phyloP scores from a whole-genome alignment of 2,113 vertebrate genomes.

The Limanda limanda region DNA sequence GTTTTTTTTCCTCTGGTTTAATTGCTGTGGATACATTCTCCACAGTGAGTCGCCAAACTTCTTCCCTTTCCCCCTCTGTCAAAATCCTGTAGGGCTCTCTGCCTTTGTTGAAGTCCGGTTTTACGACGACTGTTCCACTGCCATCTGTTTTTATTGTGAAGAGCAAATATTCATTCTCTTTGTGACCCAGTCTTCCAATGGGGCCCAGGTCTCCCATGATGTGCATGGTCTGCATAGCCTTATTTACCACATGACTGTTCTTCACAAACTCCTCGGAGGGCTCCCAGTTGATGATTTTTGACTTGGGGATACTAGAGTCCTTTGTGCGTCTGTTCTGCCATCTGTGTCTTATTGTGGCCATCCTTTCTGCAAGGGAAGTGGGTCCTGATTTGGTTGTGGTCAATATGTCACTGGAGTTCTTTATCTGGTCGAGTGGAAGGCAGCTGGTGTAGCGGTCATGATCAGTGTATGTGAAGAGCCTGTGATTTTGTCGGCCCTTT shows the following conservation, averaged over 20 bases:
- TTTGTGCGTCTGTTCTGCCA: conserved; percentile 90
- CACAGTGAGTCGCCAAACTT: conserved; percentile 91
- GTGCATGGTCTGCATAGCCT: conserved; percentile 94
- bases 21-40: conserved; percentile 85
- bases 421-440: conserved; percentile 61
- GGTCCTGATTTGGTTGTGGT: conserved; percentile 80
- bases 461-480: conserved; percentile 95
- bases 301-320: conserved; percentile 85
- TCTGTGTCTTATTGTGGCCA: conserved; percentile 90
- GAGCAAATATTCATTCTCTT: conserved; percentile 88
- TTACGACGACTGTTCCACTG: conserved; percentile 90
- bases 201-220: conserved; percentile 96
- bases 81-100: conserved; percentile 90
- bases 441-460: conserved; percentile 91
- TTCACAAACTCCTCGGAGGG: conserved; percentile 93
- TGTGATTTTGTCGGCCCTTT: conserved; percentile 84
- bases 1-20: conserved; percentile 87
- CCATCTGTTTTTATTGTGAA: conserved; percentile 92
- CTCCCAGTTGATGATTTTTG: conserved; percentile 91
- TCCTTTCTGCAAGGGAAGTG: conserved; percentile 89
- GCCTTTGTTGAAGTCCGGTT: conserved; percentile 91
- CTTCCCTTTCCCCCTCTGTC: conserved; percentile 85
- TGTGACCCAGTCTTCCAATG: conserved; percentile 87
- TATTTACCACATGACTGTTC: conserved; percentile 92
- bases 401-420: conserved; percentile 86